A percentile compares a stretch with the other conserved stretches of the same genome.
Conservation (phyloP, 2,113 vertebrate species). For the Garra rufa region DNA sequence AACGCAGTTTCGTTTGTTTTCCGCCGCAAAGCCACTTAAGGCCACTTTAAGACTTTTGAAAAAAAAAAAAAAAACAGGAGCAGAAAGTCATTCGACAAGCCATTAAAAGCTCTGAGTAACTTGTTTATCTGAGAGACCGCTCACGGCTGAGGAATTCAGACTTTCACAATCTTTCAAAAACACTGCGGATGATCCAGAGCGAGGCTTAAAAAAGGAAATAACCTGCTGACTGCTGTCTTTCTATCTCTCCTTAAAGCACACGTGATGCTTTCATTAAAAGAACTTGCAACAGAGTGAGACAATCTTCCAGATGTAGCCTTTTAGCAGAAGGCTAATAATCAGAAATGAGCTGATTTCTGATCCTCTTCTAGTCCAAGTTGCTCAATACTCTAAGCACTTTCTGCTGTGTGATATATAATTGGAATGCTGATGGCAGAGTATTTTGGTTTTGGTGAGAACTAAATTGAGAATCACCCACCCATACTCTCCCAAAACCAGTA, state of each 20-base stretch:
- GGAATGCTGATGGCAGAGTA: background rate
- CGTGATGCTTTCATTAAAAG: conserved; percentile 9
- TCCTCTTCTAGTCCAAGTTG: background rate
- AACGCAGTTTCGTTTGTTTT: background rate
- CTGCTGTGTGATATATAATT: background rate
- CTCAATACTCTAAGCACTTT: background rate
- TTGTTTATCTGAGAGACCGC: conserved; percentile 55
- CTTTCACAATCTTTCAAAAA: conserved; percentile 58
- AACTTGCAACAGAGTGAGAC: background rate
- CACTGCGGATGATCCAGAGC: conserved; percentile 23
- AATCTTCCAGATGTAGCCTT: conserved; percentile 1
- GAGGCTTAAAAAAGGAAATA: conserved; percentile 48
- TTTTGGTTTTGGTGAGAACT: conserved; percentile 6
- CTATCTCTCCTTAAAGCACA: background rate
- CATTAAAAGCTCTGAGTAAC: conserved; percentile 41
- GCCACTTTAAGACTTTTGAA: background rate
- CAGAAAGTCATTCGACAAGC: conserved; percentile 34
- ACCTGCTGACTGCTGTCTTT: conserved; percentile 27
- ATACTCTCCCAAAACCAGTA: background rate
- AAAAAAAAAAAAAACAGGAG: conserved; percentile 23
- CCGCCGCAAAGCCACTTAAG: background rate
- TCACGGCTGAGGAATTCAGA: conserved; percentile 54
- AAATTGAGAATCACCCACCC: background rate
- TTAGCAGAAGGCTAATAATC: background rate
- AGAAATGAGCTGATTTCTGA: background rate